Evolutionary conservation across 2,888 invertebrate genomes (phyloP), one percentile per base, ranked within the genome.

Genomic region (Pterobdella sp.): DNA sequence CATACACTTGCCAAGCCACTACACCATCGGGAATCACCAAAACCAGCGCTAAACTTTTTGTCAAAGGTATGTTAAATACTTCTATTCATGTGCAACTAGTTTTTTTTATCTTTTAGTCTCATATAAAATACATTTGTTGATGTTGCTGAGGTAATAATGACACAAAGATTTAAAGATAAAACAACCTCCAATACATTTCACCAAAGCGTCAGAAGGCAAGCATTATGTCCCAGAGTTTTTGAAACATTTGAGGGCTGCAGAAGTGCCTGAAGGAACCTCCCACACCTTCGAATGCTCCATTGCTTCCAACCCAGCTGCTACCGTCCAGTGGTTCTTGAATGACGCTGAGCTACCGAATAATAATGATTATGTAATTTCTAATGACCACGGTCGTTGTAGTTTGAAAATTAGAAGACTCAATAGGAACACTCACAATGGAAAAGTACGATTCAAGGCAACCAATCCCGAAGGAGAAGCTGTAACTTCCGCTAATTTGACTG

Each of bases 1-100:
- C 86, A 72, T 98, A 97, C 84, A 95, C 94, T 1, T 94, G 94
- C 82, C 88, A 93, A 75, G 94, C 96, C 32, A 90, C 91, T 0
- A 98, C 96, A 82, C 86, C 91, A 36, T 88, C 92, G 35, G 98
- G 98, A 66, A 88, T 89, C 75, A 94, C 93, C 0, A 90, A 91
- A 81, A 91, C 91, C 0, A 87, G 87, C 32, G 91, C 90, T 18
- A 86, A 85, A 29, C 85, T 93, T 26, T 87, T 87, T 37, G 91
- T 93, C 0, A 89, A 89, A 84, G 88, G 89, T 88, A 79, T 77
- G 78, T 67, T 18, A 10, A 26, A 26, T n/a, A 29, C 7, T 63
- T 63, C 14, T 10, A 26, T 63, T 3, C 0, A 31, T 1, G 3
- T 36, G 0, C 35, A 3, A 36, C 1, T 36, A 4, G 1, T n/a